These are phyloP conservation scores for Papilio gigon DNA, from an alignment of 2,888 invertebrate species.

Conservation along the genomic window DNA sequence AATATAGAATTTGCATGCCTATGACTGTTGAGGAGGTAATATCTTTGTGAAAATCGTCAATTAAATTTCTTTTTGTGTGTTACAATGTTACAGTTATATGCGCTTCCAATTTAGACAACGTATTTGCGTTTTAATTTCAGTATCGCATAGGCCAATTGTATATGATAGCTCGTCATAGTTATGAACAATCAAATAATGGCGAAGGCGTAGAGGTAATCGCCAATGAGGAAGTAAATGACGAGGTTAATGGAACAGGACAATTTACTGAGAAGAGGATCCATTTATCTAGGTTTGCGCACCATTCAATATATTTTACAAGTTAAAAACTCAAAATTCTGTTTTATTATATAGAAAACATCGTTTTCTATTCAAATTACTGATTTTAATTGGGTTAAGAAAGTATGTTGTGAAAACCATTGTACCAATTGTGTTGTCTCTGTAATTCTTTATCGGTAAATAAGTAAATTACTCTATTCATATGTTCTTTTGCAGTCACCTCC, in stretches of 20 bases:
- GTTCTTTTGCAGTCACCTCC: constrained; percentile 87
- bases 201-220: constrained; percentile 96
- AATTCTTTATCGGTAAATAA: neutral
- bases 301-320: neutral
- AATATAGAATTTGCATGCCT: constrained; percentile 96
- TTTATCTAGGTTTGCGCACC: constrained; percentile 87
- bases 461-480: neutral
- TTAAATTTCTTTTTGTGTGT: neutral
- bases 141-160: constrained; percentile 95
- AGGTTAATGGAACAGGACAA: constrained; percentile 91
- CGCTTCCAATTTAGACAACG: neutral
- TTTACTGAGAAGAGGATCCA: constrained; percentile 95
- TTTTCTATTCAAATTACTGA: neutral
- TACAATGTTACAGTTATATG: constrained; percentile 31
- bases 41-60: constrained; percentile 24
- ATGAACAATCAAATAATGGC: constrained; percentile 93
- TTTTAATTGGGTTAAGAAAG: too few relatives aligned
- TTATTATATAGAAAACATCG: neutral
- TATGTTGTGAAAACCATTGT: neutral
- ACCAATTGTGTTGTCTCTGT: neutral
- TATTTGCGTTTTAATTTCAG: constrained; percentile 76
- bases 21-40: constrained; percentile 94
- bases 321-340: too few relatives aligned
- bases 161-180: constrained; percentile 97
- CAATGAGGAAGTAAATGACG: constrained; percentile 90